Percentiles rank a stretch among this genome's conserved stretches.
Conservation (phyloP, 1,140 invertebrate genomes). For the Ostrea denselamellosa region DNA sequence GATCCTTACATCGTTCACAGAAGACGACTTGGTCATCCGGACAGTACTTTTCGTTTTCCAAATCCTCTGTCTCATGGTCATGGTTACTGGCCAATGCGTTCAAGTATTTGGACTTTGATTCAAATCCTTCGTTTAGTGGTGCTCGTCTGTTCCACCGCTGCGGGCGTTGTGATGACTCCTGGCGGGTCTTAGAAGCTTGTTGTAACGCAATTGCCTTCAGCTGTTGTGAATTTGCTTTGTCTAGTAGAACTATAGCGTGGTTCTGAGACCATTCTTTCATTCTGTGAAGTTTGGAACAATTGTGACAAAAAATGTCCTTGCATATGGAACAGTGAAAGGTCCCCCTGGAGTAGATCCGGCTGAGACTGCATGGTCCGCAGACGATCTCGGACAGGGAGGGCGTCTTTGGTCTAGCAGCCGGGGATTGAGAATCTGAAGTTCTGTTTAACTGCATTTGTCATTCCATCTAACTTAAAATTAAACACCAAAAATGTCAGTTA, state of each 20-base stretch:
- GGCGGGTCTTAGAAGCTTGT: neutral
- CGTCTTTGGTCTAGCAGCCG: neutral
- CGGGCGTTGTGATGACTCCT: neutral
- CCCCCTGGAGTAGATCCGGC: constrained; percentile 3
- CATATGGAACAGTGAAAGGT: constrained; percentile 28
- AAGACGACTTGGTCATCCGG: constrained; percentile 25
- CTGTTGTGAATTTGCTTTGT: neutral
- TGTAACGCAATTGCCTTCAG: neutral
- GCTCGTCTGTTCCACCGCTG: constrained; percentile 19
- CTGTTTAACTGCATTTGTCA: neutral
- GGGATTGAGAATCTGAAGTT: neutral
- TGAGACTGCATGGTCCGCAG: constrained; percentile 33
- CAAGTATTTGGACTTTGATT: constrained; percentile 38
- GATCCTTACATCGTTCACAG: constrained; percentile 23
- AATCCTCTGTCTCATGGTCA: constrained; percentile 30
- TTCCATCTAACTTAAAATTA: neutral
- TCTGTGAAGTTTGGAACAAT: constrained; percentile 43
- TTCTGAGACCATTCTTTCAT: constrained; percentile 22
- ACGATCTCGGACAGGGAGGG: neutral
- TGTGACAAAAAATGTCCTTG: constrained; percentile 43
- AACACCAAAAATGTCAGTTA: neutral
- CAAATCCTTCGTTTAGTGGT: neutral
- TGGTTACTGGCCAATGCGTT: constrained; percentile 32
- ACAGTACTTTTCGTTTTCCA: constrained; percentile 44
- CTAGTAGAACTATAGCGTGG: constrained; percentile 14